phyloP scores from a whole-genome alignment of 2,113 vertebrate genomes.

The Vidua chalybeata region DNA sequence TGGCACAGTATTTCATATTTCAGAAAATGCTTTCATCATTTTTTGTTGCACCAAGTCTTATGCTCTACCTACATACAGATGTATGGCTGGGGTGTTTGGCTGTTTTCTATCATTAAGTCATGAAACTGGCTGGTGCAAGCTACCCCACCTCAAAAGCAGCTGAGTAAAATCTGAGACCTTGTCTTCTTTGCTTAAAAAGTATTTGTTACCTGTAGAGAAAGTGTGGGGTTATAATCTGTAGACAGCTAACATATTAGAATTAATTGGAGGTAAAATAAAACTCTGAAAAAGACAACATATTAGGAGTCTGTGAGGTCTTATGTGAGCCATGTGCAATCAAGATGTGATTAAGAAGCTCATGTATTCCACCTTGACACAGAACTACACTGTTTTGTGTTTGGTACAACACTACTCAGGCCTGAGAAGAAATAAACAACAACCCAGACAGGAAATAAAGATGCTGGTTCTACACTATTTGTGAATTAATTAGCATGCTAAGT shows the following conservation, averaged over 20 bases:
- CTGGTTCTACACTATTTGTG: background rate
- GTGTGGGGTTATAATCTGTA: background rate
- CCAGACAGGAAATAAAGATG: background rate
- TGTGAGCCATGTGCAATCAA: background rate
- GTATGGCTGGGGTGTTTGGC: background rate
- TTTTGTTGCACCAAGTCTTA: background rate
- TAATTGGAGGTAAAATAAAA: background rate
- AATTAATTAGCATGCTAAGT: slow-evolving; percentile 31
- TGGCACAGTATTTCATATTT: background rate
- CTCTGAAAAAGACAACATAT: background rate
- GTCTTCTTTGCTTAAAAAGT: background rate
- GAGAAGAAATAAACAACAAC: background rate
- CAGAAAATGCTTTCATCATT: background rate
- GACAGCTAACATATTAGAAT: background rate
- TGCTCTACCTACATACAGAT: background rate
- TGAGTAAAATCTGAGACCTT: background rate
- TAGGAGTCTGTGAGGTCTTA: background rate
- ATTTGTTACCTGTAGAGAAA: background rate
- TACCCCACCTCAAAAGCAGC: background rate
- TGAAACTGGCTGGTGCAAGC: background rate
- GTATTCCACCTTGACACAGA: background rate
- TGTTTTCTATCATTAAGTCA: background rate
- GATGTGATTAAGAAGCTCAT: background rate
- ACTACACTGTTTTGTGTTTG: background rate
- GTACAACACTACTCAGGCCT: background rate